Evolutionary conservation across 2,888 invertebrate species (phyloP), one percentile per base, ranked within the genome.

Genomic region (Aethes cnicana): DNA sequence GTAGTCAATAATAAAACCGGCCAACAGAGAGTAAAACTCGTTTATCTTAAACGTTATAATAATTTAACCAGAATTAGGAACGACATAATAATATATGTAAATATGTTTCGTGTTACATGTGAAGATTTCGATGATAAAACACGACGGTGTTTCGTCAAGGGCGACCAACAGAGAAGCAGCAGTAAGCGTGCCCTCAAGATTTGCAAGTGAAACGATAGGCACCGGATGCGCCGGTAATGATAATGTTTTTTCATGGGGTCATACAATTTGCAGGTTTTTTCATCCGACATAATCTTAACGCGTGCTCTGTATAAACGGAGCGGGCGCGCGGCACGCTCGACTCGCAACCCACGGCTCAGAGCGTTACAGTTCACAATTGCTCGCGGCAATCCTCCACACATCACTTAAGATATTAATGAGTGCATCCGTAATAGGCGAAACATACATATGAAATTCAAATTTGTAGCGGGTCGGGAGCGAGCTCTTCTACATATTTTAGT

Each of bases 371-470:
- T 63, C 66, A 78, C 64, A 74, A 68, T 83, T 68, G 72, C 64
- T 50, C 62, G 58, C 52, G 55, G 55, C 61, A 61, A 59, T 62
- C 62, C 68, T 73, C 74, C 77, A 83, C 84, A 87, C 83, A 84
- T 87, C 87, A 86, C 85, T 87, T 86, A 87, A 86, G 84, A 84
- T 88, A 88, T 88, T 89, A 89, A 89, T 89, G 88, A 88, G 85
- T 83, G 88, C 88, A 89, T 88, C 84, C 81, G 84, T 88, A 88
- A 88, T 88, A 88, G 86, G 82, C 74, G 85, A 86, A 88, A 86
- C 87, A 88, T 87, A 86, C 85, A 85, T 86, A 87, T 88, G 88
- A 89, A 88, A 88, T 89, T 89, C 85, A 89, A 88, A 89, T 89
- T 87, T 84, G 84, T 84, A 84, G 77, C 81, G 82, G 79, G 78